A percentile compares a stretch with the other conserved stretches of the same genome.
These are phyloP conservation scores for Echinometra lucunter DNA, from an alignment of 53 echinoderm and acorn worm species.

Conservation along the genomic window DNA sequence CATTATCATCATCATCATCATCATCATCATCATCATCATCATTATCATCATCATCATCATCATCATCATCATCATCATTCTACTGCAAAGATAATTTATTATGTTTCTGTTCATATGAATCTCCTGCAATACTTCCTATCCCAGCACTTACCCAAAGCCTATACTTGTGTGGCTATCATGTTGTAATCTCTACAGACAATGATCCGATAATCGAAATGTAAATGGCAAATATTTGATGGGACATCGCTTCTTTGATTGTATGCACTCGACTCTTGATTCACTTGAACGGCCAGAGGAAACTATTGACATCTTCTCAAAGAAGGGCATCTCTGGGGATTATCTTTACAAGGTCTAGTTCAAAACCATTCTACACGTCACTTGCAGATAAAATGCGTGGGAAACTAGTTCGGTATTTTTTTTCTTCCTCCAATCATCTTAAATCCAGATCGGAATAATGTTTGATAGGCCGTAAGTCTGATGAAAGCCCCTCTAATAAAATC, in stretches of 20 bases:
- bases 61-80: no score
- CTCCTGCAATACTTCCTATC: neutral
- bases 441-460: neutral
- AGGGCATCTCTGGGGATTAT: neutral
- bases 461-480: slow-evolving; percentile 22
- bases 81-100: neutral
- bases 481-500: neutral
- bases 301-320: neutral
- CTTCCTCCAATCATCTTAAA: slow-evolving; percentile 24
- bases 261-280: neutral
- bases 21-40: no score
- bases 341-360: slow-evolving; percentile 26
- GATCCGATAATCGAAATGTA: neutral
- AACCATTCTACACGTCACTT: neutral
- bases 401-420: neutral
- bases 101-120: neutral
- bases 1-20: no score
- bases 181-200: neutral
- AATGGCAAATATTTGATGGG: neutral
- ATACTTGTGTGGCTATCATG: neutral
- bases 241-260: neutral
- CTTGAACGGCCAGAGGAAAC: neutral
- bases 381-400: slow-evolving; percentile 9
- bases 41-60: no score
- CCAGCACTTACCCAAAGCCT: neutral